phyloP scores from a whole-genome alignment of 2,888 invertebrate species.

The Meliscaeva auricollis region DNA sequence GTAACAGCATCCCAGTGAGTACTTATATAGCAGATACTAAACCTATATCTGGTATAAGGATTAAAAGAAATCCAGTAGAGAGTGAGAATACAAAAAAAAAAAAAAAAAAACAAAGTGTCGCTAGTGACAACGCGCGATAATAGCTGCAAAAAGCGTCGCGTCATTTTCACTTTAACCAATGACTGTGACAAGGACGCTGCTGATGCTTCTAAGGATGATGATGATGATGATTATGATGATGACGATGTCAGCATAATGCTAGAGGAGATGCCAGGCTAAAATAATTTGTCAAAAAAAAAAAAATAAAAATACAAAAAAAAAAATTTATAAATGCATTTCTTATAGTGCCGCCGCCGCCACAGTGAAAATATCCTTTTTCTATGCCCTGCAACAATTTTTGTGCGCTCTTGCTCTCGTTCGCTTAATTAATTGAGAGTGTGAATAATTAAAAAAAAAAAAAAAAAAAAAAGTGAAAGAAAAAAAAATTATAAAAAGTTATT shows the following conservation, averaged over 20 bases:
- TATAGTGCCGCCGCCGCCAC: slow-evolving; percentile 26
- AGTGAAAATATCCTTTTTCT: slow-evolving; percentile 32
- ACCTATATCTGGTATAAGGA: slow-evolving; percentile 28
- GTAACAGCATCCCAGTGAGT: slow-evolving; percentile 26
- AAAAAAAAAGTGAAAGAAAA: slow-evolving; percentile 29
- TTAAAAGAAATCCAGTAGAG: background rate
- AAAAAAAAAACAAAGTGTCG: slow-evolving; percentile 51
- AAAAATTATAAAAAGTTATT: slow-evolving; percentile 15
- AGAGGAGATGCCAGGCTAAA: slow-evolving; percentile 54
- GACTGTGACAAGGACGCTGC: slow-evolving; percentile 72
- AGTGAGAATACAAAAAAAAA: background rate
- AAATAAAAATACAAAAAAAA: slow-evolving; percentile 3
- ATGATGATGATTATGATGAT: slow-evolving; percentile 51
- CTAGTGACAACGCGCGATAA: slow-evolving; percentile 58
- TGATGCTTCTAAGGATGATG: slow-evolving; percentile 51
- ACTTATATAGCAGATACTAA: slow-evolving; percentile 47
- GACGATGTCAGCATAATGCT: slow-evolving; percentile 73
- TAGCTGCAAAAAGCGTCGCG: slow-evolving; percentile 59
- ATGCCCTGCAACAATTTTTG: slow-evolving; percentile 37
- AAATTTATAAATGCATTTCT: slow-evolving; percentile 39
- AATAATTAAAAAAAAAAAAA: slow-evolving; percentile 71
- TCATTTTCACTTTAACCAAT: slow-evolving; percentile 71
- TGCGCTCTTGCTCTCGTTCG: slow-evolving; percentile 43
- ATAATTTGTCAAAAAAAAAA: slow-evolving; percentile 12
- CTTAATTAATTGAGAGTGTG: slow-evolving; percentile 73